phyloP scores from a whole-genome alignment of 2,113 vertebrate species.

The Nymphicus hollandicus region DNA sequence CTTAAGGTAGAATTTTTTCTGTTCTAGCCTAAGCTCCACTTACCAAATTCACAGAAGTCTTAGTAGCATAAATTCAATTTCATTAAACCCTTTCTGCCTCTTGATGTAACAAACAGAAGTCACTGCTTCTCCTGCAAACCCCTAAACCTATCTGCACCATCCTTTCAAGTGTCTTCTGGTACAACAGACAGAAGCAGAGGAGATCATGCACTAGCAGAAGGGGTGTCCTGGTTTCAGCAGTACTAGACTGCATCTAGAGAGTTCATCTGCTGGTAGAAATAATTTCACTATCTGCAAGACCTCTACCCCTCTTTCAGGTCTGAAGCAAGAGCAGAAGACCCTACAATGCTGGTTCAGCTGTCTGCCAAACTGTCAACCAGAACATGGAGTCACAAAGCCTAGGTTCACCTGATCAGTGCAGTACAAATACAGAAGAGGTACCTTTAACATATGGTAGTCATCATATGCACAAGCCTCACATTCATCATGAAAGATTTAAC shows the following conservation, averaged over 20 bases:
- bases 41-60: neutral
- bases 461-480: neutral
- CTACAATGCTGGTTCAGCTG: fast-evolving
- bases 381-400: neutral
- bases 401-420: fast-evolving
- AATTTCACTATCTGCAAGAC: neutral
- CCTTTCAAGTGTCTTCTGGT: neutral
- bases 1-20: neutral
- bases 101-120: neutral
- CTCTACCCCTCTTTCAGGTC: neutral
- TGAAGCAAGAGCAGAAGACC: neutral
- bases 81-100: neutral
- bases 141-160: fast-evolving
- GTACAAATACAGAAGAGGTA: neutral
- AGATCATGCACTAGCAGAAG: neutral
- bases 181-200: neutral
- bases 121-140: neutral
- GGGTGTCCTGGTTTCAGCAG: neutral
- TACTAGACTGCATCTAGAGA: neutral
- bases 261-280: neutral
- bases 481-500: neutral
- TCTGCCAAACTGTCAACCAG: neutral
- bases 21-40: neutral
- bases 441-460: neutral
- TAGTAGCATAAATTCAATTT: neutral